Evolutionary conservation across 2,888 invertebrate species (phyloP), one percentile per base, ranked within the genome.

Genomic region (Erebia epiphron): DNA sequence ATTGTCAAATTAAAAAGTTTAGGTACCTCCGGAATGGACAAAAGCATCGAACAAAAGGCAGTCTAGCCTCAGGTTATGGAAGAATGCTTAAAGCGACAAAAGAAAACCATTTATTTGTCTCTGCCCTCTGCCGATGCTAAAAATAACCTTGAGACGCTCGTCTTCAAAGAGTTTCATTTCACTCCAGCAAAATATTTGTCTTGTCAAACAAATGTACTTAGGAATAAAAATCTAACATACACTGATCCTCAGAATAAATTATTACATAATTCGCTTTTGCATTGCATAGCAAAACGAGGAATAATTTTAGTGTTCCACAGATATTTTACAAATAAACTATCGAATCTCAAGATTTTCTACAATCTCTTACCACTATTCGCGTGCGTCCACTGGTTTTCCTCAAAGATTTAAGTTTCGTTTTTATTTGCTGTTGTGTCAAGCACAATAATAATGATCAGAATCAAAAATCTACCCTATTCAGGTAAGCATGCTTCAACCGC

Each of bases 171-270:
- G 56, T 50, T 67, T 49, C 67, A 50, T 50, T 26, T 58, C 56
- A 60, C n/a, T 46, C 43, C 14, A 9, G 35, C 57, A 50, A 64
- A 43, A 54, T 67, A 64, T 68, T 64, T 65, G 64, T 68, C 68
- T 68, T 46, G 54, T 67, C 71, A 60, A 65, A 61, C 41, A 69
- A 67, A 43, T n/a, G n/a, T n/a, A n/a, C n/a, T 66, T 56, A 49
- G 54, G 18, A 35, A 35, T 35, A 54, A 66, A 58, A 70, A 68
- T 62, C 54, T 21, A 41, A 67, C 46, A 56, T 70, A 35, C 35
- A 35, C 35, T 1, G 35, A 35, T 35, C 35, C 1, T 35, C 7
- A 35, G 35, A 35, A 35, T 35, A 35, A 35, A 35, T 35, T 35
- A 35, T 35, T 35, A 35, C 7, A 7, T 35, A 7, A 35, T 2